A percentile compares a stretch with the other conserved stretches of the same genome.
These are phyloP conservation scores for Pongo abelii DNA, from an alignment of 2,113 vertebrate genomes.

Conservation along the genomic window DNA sequence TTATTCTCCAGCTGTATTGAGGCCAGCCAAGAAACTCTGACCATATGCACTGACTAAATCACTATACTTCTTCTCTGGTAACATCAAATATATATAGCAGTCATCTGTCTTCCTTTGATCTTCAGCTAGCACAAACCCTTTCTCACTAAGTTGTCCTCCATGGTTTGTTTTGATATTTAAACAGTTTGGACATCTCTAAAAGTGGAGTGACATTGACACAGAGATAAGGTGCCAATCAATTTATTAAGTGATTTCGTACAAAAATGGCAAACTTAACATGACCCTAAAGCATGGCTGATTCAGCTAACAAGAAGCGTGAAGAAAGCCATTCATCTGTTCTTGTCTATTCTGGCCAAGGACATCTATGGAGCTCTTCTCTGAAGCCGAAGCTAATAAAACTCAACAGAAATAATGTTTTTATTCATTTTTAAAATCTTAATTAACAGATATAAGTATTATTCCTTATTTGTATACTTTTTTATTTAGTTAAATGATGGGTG, in stretches of 20 bases:
- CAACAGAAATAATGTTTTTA: not conserved
- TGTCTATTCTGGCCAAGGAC: not conserved
- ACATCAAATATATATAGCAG: slow-evolving; percentile 14
- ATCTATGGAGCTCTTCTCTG: not conserved
- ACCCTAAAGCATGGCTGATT: slow-evolving; percentile 56
- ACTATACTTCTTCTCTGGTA: not conserved
- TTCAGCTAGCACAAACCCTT: slow-evolving; percentile 50
- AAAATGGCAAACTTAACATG: slow-evolving; percentile 69
- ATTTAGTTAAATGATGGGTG: not conserved
- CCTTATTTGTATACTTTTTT: slow-evolving; percentile 24
- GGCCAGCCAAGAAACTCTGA: not conserved
- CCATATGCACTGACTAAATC: not conserved
- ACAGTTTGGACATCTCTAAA: slow-evolving; percentile 76
- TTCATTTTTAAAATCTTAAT: not conserved
- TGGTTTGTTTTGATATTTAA: slow-evolving; percentile 77
- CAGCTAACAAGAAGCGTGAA: slow-evolving; percentile 50
- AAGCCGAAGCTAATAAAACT: not conserved
- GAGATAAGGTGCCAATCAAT: slow-evolving; percentile 66
- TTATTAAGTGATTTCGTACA: slow-evolving; percentile 76
- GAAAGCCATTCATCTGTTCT: slow-evolving; percentile 64
- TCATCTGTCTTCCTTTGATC: slow-evolving; percentile 70
- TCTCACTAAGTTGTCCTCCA: slow-evolving; percentile 59
- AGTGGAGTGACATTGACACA: slow-evolving; percentile 61
- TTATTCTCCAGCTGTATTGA: not conserved
- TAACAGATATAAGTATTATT: not conserved